Evolutionary conservation across 1,140 invertebrate genomes (phyloP), one percentile per base, ranked within the genome.

Genomic region (Drosophila miranda): DNA sequence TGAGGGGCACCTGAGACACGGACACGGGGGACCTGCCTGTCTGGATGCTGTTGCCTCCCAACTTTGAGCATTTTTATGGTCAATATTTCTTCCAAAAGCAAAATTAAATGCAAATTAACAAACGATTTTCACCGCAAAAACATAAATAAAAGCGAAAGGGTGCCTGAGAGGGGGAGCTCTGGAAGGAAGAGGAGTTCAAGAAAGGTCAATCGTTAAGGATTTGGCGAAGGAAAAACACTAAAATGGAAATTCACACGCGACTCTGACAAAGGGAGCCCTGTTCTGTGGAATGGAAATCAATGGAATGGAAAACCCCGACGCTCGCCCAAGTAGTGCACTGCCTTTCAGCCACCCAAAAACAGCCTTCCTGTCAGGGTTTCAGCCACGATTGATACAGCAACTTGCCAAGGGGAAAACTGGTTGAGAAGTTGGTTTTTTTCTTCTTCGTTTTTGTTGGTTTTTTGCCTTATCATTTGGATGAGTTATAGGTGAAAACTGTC

Each of bases 401-500:
- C 11, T 13, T 2, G 1, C 34, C 34, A 19, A 58, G 46, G 49
- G 34, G 43, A n/a, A 66, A 82, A 83, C 79, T 49, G 75, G 79
- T 82, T 75, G 73, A 14, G 30, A 7, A 13, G 42, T 59, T 45
- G 64, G 38, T 30, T 23, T 19, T 49, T 50, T 58, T 19, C 19
- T 19, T 19, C 1, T 83, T 66, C 4, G 23, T 1, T 19, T 19
- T 84, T 60, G 63, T 59, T 57, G 72, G 67, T 63, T 45, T 77
- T 81, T 83, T 67, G 66, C 57, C 81, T 77, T 86, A 86, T 79
- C 73, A 81, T 81, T 86, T 78, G 67, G 81, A 86, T 86, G 81
- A 86, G 64, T 86, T 86, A 86, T 86, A 78, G 81, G 81, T 86
- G 81, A 86, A 86, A 86, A 86, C 86, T 86, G 81, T 86, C 81